These are phyloP conservation scores for Parus major DNA, from an alignment of 2,113 vertebrate genomes.

Conservation along the genomic window DNA sequence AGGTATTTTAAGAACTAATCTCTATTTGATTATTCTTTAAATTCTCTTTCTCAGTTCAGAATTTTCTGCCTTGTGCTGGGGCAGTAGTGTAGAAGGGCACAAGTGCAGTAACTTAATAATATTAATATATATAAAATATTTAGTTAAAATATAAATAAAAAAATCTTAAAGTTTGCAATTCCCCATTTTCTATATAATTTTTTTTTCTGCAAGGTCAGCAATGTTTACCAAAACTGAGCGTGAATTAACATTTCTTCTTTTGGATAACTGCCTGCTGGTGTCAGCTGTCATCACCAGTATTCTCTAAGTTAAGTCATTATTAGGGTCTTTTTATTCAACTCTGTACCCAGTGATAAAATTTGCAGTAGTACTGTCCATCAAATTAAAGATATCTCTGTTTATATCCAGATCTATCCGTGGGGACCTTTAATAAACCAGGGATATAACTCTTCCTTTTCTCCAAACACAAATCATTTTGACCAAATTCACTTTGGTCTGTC, in stretches of 20 bases:
- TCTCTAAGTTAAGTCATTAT: neutral
- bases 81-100: neutral
- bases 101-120: neutral
- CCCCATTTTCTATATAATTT: neutral
- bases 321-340: neutral
- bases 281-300: neutral
- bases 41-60: neutral
- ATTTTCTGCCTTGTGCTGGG: neutral
- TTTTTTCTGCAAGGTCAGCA: neutral
- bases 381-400: slow-evolving; percentile 21
- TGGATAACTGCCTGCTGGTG: neutral
- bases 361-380: neutral
- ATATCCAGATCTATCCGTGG: neutral
- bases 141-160: neutral
- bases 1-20: neutral
- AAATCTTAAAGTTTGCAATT: neutral
- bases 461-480: neutral
- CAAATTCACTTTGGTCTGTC: neutral
- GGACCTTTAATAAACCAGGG: neutral
- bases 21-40: neutral
- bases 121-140: neutral
- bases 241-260: neutral
- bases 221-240: neutral
- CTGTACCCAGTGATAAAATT: neutral
- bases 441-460: neutral